Conservation (phyloP, 2,113 vertebrate genomes). For the Hemicordylus capensis region DNA sequence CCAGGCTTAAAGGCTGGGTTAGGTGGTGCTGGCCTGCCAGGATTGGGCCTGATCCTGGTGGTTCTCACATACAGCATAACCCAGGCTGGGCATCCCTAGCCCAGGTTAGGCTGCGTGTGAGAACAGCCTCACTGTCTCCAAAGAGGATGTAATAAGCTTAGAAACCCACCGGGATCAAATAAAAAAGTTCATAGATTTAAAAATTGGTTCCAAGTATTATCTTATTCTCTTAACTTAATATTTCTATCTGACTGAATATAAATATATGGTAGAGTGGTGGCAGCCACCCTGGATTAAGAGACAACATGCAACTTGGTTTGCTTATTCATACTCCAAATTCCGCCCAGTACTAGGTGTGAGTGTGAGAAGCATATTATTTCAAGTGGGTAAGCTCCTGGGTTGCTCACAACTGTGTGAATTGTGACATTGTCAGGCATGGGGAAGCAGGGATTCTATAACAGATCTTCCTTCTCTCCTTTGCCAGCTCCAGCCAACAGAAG, state of each 20-base stretch:
- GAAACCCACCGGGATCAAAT: background rate
- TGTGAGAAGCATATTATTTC: background rate
- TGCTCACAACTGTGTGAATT: too few relatives aligned
- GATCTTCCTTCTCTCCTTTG: conserved; percentile 41
- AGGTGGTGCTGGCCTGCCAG: too few relatives aligned
- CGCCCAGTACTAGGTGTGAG: background rate
- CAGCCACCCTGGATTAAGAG: background rate
- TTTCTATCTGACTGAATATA: background rate
- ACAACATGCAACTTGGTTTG: background rate
- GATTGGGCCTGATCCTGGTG: too few relatives aligned
- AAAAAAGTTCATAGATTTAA: background rate
- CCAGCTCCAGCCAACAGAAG: conserved; percentile 38
- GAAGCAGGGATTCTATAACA: background rate
- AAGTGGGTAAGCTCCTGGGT: background rate
- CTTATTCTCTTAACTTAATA: background rate
- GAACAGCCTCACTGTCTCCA: too few relatives aligned
- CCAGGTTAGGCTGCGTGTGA: too few relatives aligned
- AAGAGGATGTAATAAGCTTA: background rate
- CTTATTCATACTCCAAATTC: background rate
- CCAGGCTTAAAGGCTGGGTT: too few relatives aligned
- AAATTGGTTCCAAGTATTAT: background rate
- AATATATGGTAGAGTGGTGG: background rate
- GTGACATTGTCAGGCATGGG: background rate
- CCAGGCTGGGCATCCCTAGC: too few relatives aligned
- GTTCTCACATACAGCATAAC: too few relatives aligned